A percentile compares a stretch with the other conserved stretches of the same genome.
Conservation (phyloP, 2,888 invertebrate species). For the Stenodera caucasica region DNA sequence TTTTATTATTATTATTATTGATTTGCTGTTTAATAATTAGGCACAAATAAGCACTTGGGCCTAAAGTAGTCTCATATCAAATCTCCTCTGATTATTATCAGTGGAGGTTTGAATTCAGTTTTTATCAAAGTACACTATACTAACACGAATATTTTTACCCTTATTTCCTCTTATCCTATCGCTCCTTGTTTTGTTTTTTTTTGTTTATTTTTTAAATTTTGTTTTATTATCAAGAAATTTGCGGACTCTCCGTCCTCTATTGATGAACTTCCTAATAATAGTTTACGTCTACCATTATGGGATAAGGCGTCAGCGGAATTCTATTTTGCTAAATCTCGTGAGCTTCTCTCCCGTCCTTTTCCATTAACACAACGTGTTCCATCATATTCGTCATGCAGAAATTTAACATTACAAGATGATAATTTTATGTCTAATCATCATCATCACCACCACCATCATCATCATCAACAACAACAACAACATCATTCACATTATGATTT, state of each 20-base stretch:
- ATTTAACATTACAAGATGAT: constrained; percentile 41
- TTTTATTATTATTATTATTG: neutral
- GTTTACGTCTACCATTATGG: constrained; percentile 66
- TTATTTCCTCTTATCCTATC: constrained; percentile 16
- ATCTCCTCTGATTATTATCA: constrained; percentile 3
- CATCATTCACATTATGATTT: constrained; percentile 31
- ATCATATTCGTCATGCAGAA: constrained; percentile 51
- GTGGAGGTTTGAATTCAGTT: neutral
- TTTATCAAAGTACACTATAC: constrained; percentile 28
- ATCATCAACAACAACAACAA: constrained; percentile 9
- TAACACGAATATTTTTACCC: constrained; percentile 40
- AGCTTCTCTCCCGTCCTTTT: constrained; percentile 65
- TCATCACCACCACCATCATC: neutral
- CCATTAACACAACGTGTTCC: constrained; percentile 43
- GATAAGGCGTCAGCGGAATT: constrained; percentile 75
- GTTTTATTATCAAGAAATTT: constrained; percentile 45
- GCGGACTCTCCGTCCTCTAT: constrained; percentile 59
- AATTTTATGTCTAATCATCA: constrained; percentile 21
- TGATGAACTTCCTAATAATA: constrained; percentile 54
- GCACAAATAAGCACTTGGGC: constrained; percentile 8
- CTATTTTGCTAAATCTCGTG: constrained; percentile 72
- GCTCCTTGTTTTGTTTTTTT: constrained; percentile 33
- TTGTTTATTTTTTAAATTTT: constrained; percentile 28
- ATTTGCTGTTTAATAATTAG: neutral
- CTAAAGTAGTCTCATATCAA: constrained; percentile 8